phyloP scores from a whole-genome alignment of 2,888 invertebrate species.

The Emmelina monodactyla region DNA sequence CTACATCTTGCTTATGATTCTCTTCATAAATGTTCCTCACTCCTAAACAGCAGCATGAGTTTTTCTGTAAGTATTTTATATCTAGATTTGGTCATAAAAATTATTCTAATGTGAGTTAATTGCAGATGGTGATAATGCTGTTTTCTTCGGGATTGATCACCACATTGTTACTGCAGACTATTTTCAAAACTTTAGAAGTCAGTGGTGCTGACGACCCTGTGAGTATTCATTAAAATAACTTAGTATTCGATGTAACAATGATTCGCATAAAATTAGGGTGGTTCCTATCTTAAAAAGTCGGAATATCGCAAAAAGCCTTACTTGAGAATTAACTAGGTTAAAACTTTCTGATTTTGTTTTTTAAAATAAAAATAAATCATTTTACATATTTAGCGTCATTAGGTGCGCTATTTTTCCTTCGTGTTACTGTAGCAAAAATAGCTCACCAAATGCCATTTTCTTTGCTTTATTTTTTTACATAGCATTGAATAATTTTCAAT shows the following conservation, averaged over 20 bases:
- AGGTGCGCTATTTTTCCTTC: not conserved
- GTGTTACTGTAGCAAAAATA: too few relatives aligned
- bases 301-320: too few relatives aligned
- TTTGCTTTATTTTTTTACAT: too few relatives aligned
- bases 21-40: constrained; percentile 34
- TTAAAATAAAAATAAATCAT: too few relatives aligned
- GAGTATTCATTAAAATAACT: constrained; percentile 13
- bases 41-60: constrained; percentile 38
- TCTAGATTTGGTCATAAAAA: constrained; percentile 10
- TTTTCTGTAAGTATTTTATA: constrained; percentile 28
- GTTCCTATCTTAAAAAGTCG: too few relatives aligned
- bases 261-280: too few relatives aligned
- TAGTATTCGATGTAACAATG: not conserved
- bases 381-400: too few relatives aligned
- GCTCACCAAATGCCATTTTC: too few relatives aligned
- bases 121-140: constrained; percentile 35
- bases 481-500: too few relatives aligned
- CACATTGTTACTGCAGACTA: constrained; percentile 31
- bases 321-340: not conserved
- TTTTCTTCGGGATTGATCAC: constrained; percentile 34
- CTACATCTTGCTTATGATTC: constrained; percentile 36
- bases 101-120: constrained; percentile 14
- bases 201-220: constrained; percentile 18
- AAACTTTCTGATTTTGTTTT: not conserved
- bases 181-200: constrained; percentile 27